Percentiles rank a stretch among this genome's conserved stretches.
Conservation (phyloP, 2,797 vertebrate species). For the Falco rusticolus region DNA sequence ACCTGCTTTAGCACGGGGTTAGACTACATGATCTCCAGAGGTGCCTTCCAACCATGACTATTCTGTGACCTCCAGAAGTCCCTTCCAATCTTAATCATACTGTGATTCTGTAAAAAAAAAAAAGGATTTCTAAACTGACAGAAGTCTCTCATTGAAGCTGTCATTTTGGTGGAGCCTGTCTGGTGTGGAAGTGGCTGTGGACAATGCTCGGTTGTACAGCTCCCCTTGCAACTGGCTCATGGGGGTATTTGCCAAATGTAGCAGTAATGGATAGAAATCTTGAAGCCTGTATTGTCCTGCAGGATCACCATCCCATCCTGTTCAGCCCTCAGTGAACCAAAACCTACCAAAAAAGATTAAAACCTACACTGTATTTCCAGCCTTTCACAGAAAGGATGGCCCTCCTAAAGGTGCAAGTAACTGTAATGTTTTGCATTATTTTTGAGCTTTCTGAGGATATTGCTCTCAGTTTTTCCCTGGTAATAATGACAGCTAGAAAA, state of each 20-base stretch:
- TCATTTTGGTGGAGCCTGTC: accelerated
- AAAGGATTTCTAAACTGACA: background rate
- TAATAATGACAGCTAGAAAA: background rate
- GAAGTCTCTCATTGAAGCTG: background rate
- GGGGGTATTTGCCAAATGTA: background rate
- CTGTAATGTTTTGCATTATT: background rate
- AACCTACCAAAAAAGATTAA: background rate
- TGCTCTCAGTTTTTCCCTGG: background rate
- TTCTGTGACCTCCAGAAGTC: background rate
- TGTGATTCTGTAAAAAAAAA: background rate
- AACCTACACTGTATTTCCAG: background rate
- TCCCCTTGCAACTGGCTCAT: background rate
- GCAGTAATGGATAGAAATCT: background rate
- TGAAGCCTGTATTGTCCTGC: background rate
- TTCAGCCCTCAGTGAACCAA: background rate
- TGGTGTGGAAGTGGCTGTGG: background rate
- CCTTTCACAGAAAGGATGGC: background rate
- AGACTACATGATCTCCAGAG: background rate
- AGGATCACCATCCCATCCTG: background rate
- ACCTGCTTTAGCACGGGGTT: background rate
- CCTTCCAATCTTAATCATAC: background rate
- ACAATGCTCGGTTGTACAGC: background rate
- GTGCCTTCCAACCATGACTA: background rate
- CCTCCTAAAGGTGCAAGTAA: background rate
- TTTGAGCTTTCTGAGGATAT: background rate